Evolutionary conservation across 2,888 invertebrate species (phyloP).

Genomic region (Dasypolia templi): DNA sequence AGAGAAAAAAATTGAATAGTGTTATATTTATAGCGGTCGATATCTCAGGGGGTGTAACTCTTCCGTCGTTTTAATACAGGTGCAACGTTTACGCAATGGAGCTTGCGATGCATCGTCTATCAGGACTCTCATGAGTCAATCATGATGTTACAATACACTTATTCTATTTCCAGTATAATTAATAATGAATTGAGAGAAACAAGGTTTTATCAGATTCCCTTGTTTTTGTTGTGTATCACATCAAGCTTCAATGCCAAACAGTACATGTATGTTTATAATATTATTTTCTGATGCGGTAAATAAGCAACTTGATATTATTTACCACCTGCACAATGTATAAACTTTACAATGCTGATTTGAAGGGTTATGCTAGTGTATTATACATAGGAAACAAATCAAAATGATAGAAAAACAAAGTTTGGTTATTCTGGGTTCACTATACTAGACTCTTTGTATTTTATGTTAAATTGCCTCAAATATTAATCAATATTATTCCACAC

Average conservation of each 20-base stretch:
- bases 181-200: constrained; percentile 24
- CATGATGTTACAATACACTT: constrained; percentile 32
- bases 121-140: constrained; percentile 16
- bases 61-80: constrained; percentile 72
- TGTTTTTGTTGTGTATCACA: constrained; percentile 47
- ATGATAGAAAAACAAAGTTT: constrained; percentile 14
- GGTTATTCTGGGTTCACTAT: constrained; percentile 16
- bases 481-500: constrained; percentile 34
- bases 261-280: constrained; percentile 32
- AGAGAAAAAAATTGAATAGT: constrained; percentile 76
- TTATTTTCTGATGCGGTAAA: constrained; percentile 28
- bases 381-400: constrained; percentile 29
- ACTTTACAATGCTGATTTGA: constrained; percentile 44
- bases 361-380: constrained; percentile 3
- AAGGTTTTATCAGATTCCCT: constrained; percentile 36
- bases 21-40: constrained; percentile 74
- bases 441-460: constrained; percentile 11
- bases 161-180: constrained; percentile 11
- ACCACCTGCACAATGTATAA: constrained; percentile 41
- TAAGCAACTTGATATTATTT: constrained; percentile 53
- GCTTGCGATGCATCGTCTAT: constrained; percentile 24
- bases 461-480: constrained; percentile 28
- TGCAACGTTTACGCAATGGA: constrained; percentile 60
- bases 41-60: constrained; percentile 71
- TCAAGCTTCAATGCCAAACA: constrained; percentile 30